Base-by-base conservation (phyloP, 1,140 invertebrate species). In the Diplogasteroides magnus region DNA sequence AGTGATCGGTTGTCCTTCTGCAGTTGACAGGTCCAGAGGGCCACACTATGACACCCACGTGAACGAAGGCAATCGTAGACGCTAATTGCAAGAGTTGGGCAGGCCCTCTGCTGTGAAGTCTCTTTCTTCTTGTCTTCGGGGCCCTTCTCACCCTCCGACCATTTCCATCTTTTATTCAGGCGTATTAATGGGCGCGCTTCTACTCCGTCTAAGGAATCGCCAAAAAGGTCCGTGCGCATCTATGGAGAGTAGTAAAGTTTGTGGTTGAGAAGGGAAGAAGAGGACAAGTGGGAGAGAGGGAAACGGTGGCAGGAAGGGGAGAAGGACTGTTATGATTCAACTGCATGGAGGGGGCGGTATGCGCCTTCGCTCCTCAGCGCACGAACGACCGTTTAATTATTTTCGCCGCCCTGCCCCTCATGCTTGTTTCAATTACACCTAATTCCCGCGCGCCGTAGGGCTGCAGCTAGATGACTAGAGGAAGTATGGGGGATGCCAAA, bases 321-420 rank as follows among this genome's bases (percentile, higher is more conserved):
- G 37, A 48, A n/a, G 37, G 37, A 48, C 37, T 48, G 19, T 11
- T 48, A n/a, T n/a, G n/a, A n/a, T n/a, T n/a, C n/a, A n/a, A n/a
- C n/a, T n/a, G n/a, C n/a, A n/a, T n/a, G n/a, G n/a, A n/a, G n/a
- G n/a, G n/a, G n/a, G n/a, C n/a, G n/a, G n/a, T n/a, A n/a, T n/a
- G n/a, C n/a, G n/a, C n/a, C n/a, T n/a, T n/a, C n/a, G n/a, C n/a
- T n/a, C n/a, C n/a, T n/a, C n/a, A n/a, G n/a, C n/a, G n/a, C n/a
- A n/a, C n/a, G n/a, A n/a, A n/a, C n/a, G n/a, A 48, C 37, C 37
- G 37, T 48, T 48, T 48, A 48, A 48, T 48, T 48, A 48, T 48
- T 48, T 48, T 48, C 37, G 37, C 37, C 37, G 37, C 37, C 37
- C 37, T 6, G 6, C 37, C 6, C 37, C 37, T 48, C 6, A 11